phyloP scores from a whole-genome alignment of 2,797 vertebrate species.

The Catharus ustulatus region DNA sequence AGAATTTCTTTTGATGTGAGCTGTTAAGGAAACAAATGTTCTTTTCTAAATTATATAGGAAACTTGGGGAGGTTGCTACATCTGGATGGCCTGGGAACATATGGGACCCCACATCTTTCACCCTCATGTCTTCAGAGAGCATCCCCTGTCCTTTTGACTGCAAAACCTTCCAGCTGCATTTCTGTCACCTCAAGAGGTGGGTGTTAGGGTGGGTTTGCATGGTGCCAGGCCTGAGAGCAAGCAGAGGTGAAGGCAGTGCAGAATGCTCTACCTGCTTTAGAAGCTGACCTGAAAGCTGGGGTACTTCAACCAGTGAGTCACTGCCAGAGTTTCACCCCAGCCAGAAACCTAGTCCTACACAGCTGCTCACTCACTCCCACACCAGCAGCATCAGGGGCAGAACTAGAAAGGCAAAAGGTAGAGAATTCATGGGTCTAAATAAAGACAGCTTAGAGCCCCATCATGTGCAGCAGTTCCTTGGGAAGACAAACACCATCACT shows the following conservation, averaged over 20 bases:
- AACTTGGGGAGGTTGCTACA: background rate
- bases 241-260: background rate
- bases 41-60: background rate
- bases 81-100: background rate
- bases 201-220: background rate
- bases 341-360: background rate
- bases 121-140: background rate
- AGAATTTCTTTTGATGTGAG: background rate
- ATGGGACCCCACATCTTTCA: background rate
- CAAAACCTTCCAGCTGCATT: background rate
- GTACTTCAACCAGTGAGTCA: background rate
- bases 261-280: background rate
- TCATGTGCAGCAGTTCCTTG: accelerated
- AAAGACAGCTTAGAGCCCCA: background rate
- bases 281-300: background rate
- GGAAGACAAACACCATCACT: background rate
- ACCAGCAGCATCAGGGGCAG: background rate
- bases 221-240: background rate
- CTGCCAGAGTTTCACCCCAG: background rate
- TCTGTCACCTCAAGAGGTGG: background rate
- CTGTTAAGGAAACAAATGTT: background rate
- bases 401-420: background rate
- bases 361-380: accelerated
- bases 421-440: background rate
- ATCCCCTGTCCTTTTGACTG: background rate